phyloP scores from a whole-genome alignment of 2,888 invertebrate genomes.

The Strigamia transsilvanica region DNA sequence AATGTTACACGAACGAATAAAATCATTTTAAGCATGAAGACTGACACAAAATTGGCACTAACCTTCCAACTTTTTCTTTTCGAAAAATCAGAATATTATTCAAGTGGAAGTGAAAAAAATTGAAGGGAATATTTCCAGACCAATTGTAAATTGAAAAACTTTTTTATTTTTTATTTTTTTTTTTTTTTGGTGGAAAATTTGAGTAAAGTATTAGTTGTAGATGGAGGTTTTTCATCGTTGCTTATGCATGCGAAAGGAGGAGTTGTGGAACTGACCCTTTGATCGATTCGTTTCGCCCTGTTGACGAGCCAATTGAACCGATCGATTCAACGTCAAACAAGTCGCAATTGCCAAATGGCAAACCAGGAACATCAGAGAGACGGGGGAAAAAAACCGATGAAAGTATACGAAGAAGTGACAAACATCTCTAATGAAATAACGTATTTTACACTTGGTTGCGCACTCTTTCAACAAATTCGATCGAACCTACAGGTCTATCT shows the following conservation, averaged over 20 bases:
- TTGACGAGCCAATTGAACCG: constrained; percentile 46
- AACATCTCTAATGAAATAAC: constrained; percentile 47
- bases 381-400: constrained; percentile 21
- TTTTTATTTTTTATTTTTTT: not conserved
- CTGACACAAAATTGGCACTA: constrained; percentile 24
- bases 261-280: constrained; percentile 41
- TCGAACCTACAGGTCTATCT: constrained; percentile 21
- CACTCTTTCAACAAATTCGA: constrained; percentile 41
- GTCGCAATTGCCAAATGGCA: constrained; percentile 47
- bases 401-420: constrained; percentile 34
- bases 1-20: constrained; percentile 29
- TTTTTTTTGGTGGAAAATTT: not conserved
- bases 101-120: not conserved
- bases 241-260: constrained; percentile 37
- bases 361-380: constrained; percentile 16
- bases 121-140: constrained; percentile 1
- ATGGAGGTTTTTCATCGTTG: constrained; percentile 11
- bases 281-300: constrained; percentile 45
- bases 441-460: constrained; percentile 28
- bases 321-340: constrained; percentile 45
- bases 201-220: constrained; percentile 14
- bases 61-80: not conserved
- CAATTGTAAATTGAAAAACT: constrained; percentile 31
- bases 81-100: not conserved
- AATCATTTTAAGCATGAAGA: constrained; percentile 23